Evolutionary conservation across 2,888 invertebrate genomes (phyloP), one percentile per base, ranked within the genome.

Genomic region (Scrobipalpa atriplicella): DNA sequence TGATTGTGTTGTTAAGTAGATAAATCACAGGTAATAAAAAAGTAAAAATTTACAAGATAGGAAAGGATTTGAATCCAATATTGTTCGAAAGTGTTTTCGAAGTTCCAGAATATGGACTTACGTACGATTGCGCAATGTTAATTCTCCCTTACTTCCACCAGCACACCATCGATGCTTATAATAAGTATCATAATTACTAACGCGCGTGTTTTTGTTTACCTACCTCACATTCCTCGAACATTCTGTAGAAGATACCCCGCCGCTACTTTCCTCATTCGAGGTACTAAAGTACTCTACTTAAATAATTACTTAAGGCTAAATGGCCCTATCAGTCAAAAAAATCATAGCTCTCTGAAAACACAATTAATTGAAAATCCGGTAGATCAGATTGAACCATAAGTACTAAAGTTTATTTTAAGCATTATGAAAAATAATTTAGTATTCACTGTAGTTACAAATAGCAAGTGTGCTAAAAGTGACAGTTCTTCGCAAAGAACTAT

Each of bases 71-170:
- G 47, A n/a, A 16, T 47, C 0, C 47, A n/a, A 11, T 19, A 11
- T 52, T 52, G 10, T 52, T 52, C 52, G 52, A 52, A 52, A 52
- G 19, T 11, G 21, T 56, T 21, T 11, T 29, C 11, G 10, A 18
- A 19, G 2, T 10, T 56, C 36, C n/a, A 36, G 58, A 58, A 38
- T 38, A 58, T n/a, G 38, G 21, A 29, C 36, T n/a, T 38, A 6
- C 19, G 18, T 47, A n/a, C 47, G 21, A 72, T 74, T 71, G 71
- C 71, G 77, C 73, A 71, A 73, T 70, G 72, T 73, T 72, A 66
- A 68, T 70, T 66, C 70, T 68, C 69, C 71, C 73, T 66, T 66
- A 67, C 64, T 67, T 71, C 72, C 70, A 66, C 67, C 58, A 58
- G 62, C 62, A 66, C 61, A 38, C 64, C 64, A 58, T 60, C n/a